These are phyloP conservation scores for Pteronura brasiliensis DNA, from an alignment of 2,113 vertebrate species.

Conservation along the genomic window DNA sequence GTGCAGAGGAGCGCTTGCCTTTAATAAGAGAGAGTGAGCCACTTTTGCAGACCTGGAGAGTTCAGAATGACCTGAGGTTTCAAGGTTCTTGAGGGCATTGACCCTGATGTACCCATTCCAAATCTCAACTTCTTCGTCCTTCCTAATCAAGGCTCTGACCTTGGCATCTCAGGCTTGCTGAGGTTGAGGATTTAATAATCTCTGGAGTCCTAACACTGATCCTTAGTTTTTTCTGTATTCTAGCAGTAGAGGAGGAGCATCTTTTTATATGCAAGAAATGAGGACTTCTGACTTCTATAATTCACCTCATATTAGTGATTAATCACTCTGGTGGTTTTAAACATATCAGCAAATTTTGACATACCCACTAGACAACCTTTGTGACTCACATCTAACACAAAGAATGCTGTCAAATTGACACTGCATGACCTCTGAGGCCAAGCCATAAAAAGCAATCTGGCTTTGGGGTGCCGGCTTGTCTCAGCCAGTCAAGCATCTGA, in stretches of 20 bases:
- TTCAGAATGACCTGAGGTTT: not conserved
- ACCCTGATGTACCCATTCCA: not conserved
- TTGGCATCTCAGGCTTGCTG: not conserved
- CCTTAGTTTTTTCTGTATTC: not conserved
- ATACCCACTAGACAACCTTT: not conserved
- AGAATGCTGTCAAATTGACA: not conserved
- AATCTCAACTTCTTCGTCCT: not conserved
- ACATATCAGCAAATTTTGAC: not conserved
- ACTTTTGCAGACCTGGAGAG: not conserved
- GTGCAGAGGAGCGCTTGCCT: too few relatives aligned
- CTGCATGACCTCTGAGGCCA: not conserved
- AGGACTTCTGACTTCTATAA: not conserved
- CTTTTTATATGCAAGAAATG: not conserved
- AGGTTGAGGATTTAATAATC: not conserved
- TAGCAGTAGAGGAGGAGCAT: not conserved
- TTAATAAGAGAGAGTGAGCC: not conserved
- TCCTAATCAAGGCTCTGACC: not conserved
- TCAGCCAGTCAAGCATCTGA: not conserved
- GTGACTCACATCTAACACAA: not conserved
- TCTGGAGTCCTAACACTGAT: not conserved
- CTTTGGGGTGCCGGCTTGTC: not conserved
- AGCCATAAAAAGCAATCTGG: not conserved
- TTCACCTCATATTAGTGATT: constrained; percentile 8
- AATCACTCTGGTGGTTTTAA: constrained; percentile 10
- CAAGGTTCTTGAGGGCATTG: not conserved